Evolutionary conservation across 2,113 vertebrate species (phyloP).

Genomic region (Gulo gulo): DNA sequence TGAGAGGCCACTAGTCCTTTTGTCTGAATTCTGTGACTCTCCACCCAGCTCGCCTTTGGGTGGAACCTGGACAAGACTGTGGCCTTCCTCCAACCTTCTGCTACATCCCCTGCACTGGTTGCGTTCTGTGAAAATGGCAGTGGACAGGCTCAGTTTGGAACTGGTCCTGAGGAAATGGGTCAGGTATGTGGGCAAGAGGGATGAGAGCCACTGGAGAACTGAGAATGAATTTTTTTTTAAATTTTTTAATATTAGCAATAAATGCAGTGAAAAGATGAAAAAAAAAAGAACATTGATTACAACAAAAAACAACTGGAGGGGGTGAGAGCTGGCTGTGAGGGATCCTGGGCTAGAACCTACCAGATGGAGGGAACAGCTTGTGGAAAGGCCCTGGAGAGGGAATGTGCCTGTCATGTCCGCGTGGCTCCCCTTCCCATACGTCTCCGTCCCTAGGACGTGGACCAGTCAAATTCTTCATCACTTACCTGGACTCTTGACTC

Average conservation of each 20-base stretch:
- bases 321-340: background rate
- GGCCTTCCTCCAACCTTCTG: background rate
- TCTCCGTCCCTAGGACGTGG: background rate
- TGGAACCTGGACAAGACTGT: background rate
- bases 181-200: background rate
- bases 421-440: background rate
- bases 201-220: background rate
- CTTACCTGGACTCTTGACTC: conserved; percentile 42
- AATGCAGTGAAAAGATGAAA: conserved; percentile 15
- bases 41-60: background rate
- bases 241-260: conserved; percentile 43
- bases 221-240: background rate
- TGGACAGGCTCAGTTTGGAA: background rate
- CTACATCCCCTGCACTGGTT: background rate
- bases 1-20: background rate
- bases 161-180: background rate
- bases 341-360: background rate
- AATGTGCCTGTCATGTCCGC: no score
- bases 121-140: background rate
- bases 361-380: background rate
- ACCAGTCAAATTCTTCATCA: background rate
- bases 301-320: background rate
- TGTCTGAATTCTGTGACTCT: background rate
- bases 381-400: background rate
- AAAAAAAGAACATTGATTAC: background rate